phyloP scores from a whole-genome alignment of 2,113 vertebrate genomes.

The Aspidoscelis tigris region DNA sequence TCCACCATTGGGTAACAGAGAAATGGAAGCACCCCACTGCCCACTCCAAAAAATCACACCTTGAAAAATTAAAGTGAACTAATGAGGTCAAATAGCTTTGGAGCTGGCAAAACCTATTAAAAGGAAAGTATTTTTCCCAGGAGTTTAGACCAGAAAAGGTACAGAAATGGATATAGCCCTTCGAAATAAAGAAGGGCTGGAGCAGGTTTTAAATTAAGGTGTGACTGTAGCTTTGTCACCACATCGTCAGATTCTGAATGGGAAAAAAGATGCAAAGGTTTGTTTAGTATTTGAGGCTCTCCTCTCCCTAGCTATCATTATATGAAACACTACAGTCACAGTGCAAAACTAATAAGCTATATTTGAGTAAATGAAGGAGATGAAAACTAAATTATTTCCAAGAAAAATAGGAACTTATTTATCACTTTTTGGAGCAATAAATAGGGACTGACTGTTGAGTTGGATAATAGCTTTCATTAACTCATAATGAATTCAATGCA shows the following conservation, averaged over 20 bases:
- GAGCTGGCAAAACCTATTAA: too few species aligned
- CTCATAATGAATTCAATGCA: conserved; percentile 14
- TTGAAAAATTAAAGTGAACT: too few species aligned
- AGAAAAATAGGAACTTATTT: not conserved
- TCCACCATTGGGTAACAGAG: too few species aligned
- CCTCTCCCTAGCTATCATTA: not conserved
- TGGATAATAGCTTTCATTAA: conserved; percentile 20
- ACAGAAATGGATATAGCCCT: not conserved
- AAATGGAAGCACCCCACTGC: too few species aligned
- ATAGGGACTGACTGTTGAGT: not conserved
- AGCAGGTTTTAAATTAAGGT: too few species aligned
- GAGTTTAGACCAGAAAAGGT: not conserved
- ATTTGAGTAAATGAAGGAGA: conserved; percentile 9
- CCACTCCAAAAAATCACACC: too few species aligned
- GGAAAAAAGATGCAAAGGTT: not conserved
- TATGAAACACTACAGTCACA: not conserved
- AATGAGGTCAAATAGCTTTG: too few species aligned
- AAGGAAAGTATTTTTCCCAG: too few species aligned
- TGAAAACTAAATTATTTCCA: conserved; percentile 13
- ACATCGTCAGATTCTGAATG: not conserved
- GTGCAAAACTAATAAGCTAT: not conserved
- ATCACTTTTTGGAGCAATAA: conserved; percentile 9
- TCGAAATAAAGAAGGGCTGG: too few species aligned
- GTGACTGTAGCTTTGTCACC: not conserved
- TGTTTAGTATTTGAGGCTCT: not conserved